phyloP scores from a whole-genome alignment of 1,140 invertebrate genomes.

The Drosophila nebulosa region DNA sequence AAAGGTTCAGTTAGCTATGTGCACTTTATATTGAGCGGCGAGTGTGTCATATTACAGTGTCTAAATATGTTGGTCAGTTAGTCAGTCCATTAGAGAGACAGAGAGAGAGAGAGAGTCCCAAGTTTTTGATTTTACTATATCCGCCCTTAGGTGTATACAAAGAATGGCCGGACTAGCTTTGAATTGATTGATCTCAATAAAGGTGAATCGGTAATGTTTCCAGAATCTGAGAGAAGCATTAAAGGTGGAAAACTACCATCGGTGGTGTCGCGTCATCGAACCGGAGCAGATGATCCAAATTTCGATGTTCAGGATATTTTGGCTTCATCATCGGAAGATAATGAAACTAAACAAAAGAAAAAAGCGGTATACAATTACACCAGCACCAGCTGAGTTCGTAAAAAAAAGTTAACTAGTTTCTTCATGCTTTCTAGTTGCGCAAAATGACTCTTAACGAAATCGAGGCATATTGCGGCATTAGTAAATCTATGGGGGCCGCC shows the following conservation, averaged over 20 bases:
- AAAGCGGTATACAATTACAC: neutral
- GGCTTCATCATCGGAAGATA: constrained; percentile 25
- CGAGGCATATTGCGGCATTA: constrained; percentile 1
- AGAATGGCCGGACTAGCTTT: constrained; percentile 6
- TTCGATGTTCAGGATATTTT: constrained; percentile 17
- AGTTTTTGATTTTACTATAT: too few relatives aligned
- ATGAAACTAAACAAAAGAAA: constrained; percentile 9
- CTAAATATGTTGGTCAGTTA: constrained; percentile 64
- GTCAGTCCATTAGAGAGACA: too few relatives aligned
- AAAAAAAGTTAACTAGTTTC: neutral
- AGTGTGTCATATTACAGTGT: constrained; percentile 73
- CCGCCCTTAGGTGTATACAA: constrained; percentile 10
- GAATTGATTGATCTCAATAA: neutral
- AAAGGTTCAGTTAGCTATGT: constrained; percentile 55
- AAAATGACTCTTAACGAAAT: constrained; percentile 48
- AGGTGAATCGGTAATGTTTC: neutral
- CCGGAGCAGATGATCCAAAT: neutral
- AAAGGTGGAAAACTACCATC: neutral
- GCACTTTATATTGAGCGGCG: constrained; percentile 72
- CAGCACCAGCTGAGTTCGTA: neutral
- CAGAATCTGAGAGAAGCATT: neutral
- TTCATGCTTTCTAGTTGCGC: constrained; percentile 25
- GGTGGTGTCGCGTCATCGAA: neutral
- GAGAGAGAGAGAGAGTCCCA: too few relatives aligned
- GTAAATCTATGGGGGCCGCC: neutral